Base-by-base conservation (phyloP, 1,140 invertebrate species). In the Marisa cornuarietis region DNA sequence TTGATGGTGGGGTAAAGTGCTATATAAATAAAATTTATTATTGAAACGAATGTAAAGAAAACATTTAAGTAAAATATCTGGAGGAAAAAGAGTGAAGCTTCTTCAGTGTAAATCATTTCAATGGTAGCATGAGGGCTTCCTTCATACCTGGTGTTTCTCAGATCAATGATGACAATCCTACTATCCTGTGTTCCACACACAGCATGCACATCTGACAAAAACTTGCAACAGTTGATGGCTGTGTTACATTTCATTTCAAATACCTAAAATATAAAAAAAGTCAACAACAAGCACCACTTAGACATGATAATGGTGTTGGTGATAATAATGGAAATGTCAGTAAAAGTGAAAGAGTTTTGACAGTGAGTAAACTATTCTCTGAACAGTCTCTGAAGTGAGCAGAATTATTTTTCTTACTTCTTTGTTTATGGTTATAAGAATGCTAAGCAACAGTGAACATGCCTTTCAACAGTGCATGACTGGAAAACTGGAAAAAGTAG, bases 181-280 rank as follows among this genome's bases (percentile, higher is more conserved):
- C 92, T 91, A 85, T 91, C 89, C 79, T 92, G 88, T 71, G 90
- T 89, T 7, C 92, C 92, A 85, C 86, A 90, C 11, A 89, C 88
- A 71, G 87, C 84, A 51, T 83, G 76, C 0, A 82, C 82, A 10
- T 88, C 83, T 20, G 89, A 87, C 66, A 91, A 62, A 82, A 91
- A 92, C 75, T 81, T 79, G 83, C 90, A 90, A 71, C 89, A 90
- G 78, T 92, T 92, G 0, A 94, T 92, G 52, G 93, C 88, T 74
- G 92, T 85, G 68, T 85, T 82, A 80, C 87, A 89, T 31, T 86
- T 81, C 42, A 89, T 62, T 22, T 87, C 84, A 88, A 91, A 90
- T 16, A 91, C 83, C 91, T 91, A 76, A n/a, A 83, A 73, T 11
- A 62, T 58, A 66, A 10, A 52, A 66, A 71, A 8, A 79, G 8